Evolutionary conservation across 64 coral and sea anemone species (phyloP).

Genomic region (Stichodactyla helianthus): DNA sequence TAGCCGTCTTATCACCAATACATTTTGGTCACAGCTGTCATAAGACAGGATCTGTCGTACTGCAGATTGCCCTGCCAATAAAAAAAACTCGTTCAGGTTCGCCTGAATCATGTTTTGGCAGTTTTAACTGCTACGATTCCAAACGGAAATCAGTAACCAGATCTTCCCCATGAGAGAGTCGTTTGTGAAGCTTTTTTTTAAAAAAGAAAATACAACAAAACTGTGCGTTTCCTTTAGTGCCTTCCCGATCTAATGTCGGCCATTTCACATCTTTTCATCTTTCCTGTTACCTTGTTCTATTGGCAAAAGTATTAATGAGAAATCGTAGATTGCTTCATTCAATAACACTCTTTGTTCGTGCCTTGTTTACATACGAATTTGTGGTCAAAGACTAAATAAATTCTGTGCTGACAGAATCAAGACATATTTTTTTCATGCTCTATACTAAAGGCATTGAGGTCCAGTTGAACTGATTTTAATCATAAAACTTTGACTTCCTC

Average conservation of each 20-base stretch:
- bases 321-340: not conserved
- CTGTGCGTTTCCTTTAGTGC: not conserved
- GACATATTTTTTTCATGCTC: slow-evolving; percentile 1
- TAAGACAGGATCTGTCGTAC: not conserved
- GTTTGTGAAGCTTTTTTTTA: not conserved
- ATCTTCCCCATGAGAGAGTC: not conserved
- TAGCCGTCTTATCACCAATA: not conserved
- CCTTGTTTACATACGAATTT: not conserved
- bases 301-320: not conserved
- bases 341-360: not conserved
- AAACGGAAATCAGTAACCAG: not conserved
- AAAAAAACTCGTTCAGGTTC: not conserved
- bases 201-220: not conserved
- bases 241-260: not conserved
- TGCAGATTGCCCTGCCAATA: not conserved
- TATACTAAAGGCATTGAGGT: not conserved
- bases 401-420: not conserved
- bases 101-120: not conserved
- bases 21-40: not conserved
- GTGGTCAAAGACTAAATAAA: not conserved
- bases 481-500: not conserved
- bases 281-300: not conserved
- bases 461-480: not conserved
- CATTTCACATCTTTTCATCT: not conserved
- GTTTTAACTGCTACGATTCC: not conserved